Conservation (phyloP, 2,888 invertebrate genomes). For the Girardia tigrina region DNA sequence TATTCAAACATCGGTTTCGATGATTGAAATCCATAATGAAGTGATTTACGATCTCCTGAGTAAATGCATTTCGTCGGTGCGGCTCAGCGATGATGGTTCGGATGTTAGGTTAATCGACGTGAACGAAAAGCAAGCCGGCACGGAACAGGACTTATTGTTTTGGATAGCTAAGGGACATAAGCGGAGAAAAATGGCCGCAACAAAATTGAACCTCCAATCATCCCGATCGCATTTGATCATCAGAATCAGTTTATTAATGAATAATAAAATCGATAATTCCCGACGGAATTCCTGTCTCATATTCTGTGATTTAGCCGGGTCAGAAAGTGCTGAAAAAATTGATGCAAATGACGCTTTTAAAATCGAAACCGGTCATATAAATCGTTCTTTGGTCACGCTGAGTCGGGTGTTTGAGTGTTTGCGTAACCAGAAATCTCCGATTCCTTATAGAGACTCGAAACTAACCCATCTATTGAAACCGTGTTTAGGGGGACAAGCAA, state of each 20-base stretch:
- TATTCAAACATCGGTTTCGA: slow-evolving; percentile 3
- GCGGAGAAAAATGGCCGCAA: slow-evolving; percentile 28
- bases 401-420: slow-evolving; percentile 28
- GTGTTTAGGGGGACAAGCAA: slow-evolving; percentile 26
- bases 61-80: slow-evolving; percentile 21
- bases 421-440: neutral
- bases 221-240: slow-evolving; percentile 31
- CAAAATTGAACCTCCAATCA: slow-evolving; percentile 29
- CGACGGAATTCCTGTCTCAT: slow-evolving; percentile 23
- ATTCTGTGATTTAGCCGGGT: slow-evolving; percentile 33
- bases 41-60: slow-evolving; percentile 27
- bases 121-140: slow-evolving; percentile 26
- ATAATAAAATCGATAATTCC: slow-evolving; percentile 5
- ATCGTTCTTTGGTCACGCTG: slow-evolving; percentile 24
- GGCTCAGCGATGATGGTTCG: slow-evolving; percentile 26
- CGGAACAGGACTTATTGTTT: slow-evolving; percentile 27
- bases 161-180: slow-evolving; percentile 32
- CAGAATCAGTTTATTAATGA: slow-evolving; percentile 21
- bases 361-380: slow-evolving; percentile 31
- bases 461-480: slow-evolving; percentile 31
- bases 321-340: slow-evolving; percentile 29
- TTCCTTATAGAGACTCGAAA: slow-evolving; percentile 31
- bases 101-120: slow-evolving; percentile 29
- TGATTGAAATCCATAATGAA: slow-evolving; percentile 34
- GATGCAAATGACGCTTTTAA: slow-evolving; percentile 29